phyloP scores from a whole-genome alignment of 2,113 vertebrate species.

The Eulemur macaco region DNA sequence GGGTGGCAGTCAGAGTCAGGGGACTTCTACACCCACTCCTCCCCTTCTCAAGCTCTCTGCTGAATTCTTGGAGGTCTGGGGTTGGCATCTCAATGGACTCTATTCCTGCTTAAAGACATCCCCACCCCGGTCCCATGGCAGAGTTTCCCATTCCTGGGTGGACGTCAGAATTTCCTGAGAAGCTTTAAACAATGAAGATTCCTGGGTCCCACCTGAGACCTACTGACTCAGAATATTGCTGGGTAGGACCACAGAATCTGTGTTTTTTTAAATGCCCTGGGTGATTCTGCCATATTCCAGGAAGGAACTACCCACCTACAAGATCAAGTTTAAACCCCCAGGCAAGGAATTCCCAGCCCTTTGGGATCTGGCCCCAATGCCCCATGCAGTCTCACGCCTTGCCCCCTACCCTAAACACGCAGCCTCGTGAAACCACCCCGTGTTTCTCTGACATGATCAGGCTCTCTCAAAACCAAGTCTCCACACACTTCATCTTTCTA shows the following conservation, averaged over 20 bases:
- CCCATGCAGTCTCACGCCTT: background rate
- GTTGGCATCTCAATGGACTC: background rate
- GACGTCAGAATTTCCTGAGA: background rate
- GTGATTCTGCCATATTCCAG: background rate
- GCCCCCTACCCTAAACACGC: background rate
- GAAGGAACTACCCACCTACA: background rate
- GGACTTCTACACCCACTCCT: background rate
- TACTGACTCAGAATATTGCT: background rate
- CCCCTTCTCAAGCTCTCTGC: background rate
- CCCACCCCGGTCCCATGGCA: too few relatives aligned
- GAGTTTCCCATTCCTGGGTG: background rate
- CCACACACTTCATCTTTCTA: background rate
- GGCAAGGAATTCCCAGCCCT: background rate
- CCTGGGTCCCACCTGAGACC: background rate
- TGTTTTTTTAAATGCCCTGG: background rate
- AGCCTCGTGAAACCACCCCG: background rate
- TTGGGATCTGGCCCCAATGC: background rate
- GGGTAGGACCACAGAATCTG: background rate
- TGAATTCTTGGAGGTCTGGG: background rate
- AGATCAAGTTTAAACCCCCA: background rate
- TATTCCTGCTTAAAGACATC: background rate
- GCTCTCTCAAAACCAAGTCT: background rate
- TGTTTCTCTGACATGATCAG: background rate
- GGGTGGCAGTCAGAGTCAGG: background rate
- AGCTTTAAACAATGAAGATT: background rate